Evolutionary conservation across 2,113 vertebrate genomes (phyloP), one percentile per base, ranked within the genome.

Genomic region (Neomonachus schauinslandi): DNA sequence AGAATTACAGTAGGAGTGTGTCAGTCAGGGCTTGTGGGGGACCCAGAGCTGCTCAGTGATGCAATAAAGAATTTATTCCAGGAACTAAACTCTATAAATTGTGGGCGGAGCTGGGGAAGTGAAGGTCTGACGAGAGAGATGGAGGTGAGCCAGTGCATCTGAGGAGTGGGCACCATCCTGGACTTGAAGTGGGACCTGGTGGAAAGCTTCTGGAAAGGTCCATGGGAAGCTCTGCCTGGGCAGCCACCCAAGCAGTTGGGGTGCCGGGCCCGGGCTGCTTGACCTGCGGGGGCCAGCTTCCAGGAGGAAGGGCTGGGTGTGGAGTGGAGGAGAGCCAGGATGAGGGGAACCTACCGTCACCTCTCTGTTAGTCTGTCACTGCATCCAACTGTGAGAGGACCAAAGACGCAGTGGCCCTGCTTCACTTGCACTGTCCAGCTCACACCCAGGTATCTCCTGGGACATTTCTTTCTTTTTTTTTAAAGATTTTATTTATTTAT

Each of bases 111-210:
- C 65, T 13, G 9, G 51, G 15, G 24, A 11, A 77, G 28, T 5
- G 14, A 71, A 65, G 7, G 14, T 42, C 18, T 1, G 0, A 13
- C 4, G 61, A 81, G 39, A 76, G 49, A 87, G 69, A 21, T 12
- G 9, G 61, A 46, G 28, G 55, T 55, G n/a, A 72, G 2, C 33
- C 31, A 36, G 55, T 33, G n/a, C 39, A 2, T 18, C 12, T 8
- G 33, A 59, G 89, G n/a, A 16, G 15, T 55, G 59, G 49, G 12
- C 3, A 0, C 0, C 0, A 1, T 22, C 33, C 26, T 42, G 55
- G 14, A 26, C 39, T 11, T 31, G 63, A 63, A 49, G 13, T 9
- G 26, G 71, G 22, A 49, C 21, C 36, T 8, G 1, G 0, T 6
- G 11, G 36, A 14, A 61, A 79, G 15, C n/a, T 69, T 22, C 0